Conservation (phyloP, 1,140 invertebrate genomes). For the Heliothis virescens region DNA sequence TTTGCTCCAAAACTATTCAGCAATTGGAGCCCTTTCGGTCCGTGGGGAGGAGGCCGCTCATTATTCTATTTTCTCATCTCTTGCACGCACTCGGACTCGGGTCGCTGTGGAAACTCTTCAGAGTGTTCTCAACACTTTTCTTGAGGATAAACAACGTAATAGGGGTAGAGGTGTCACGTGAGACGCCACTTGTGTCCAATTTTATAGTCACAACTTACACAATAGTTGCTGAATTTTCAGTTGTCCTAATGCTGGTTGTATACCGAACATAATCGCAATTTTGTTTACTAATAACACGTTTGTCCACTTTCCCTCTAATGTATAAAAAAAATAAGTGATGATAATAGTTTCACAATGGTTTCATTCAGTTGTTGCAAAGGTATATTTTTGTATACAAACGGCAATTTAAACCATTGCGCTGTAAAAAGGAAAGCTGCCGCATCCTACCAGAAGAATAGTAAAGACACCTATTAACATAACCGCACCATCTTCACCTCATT, state of each 20-base stretch:
- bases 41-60: conserved; percentile 19
- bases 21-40: conserved; percentile 37
- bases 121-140: conserved; percentile 42
- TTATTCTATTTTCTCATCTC: conserved; percentile 54
- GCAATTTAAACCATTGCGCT: too few relatives aligned
- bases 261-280: too few relatives aligned
- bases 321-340: too few relatives aligned
- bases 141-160: conserved; percentile 39
- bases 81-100: conserved; percentile 31
- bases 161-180: conserved; percentile 7
- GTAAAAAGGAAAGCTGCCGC: too few relatives aligned
- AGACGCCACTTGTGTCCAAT: neutral
- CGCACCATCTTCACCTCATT: neutral
- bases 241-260: too few relatives aligned
- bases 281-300: too few relatives aligned
- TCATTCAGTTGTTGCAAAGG: too few relatives aligned
- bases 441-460: neutral
- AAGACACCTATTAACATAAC: neutral
- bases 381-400: too few relatives aligned
- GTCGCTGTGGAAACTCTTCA: neutral
- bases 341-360: too few relatives aligned
- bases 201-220: neutral
- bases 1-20: conserved; percentile 50
- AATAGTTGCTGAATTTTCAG: neutral
- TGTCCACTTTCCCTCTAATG: too few relatives aligned